These are phyloP conservation scores for Epinotia demarniana DNA, from an alignment of 2,888 invertebrate genomes.

Conservation along the genomic window DNA sequence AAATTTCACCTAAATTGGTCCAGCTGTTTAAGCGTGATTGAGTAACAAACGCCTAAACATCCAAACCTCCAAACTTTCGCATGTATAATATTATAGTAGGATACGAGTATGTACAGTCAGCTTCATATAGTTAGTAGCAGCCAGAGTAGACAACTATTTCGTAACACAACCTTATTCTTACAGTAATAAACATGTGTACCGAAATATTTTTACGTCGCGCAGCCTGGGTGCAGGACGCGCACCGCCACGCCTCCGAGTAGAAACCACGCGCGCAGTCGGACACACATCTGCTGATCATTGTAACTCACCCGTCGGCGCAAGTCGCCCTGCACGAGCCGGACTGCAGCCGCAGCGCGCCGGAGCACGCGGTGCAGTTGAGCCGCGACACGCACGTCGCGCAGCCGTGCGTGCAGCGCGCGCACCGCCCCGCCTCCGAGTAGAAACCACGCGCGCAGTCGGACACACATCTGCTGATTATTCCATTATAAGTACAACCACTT, in stretches of 20 bases:
- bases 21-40: no score
- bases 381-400: conserved; percentile 91
- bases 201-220: no score
- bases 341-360: conserved; percentile 90
- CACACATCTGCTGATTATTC: conserved; percentile 86
- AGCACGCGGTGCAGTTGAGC: conserved; percentile 92
- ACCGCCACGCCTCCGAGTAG: conserved; percentile 89
- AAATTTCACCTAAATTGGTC: no score
- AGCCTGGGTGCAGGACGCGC: conserved; percentile 93
- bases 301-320: conserved; percentile 86
- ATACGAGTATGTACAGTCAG: no score
- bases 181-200: no score
- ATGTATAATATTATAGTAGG: no score
- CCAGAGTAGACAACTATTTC: no score
- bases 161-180: no score
- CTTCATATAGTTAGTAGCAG: no score
- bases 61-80: no score
- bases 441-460: conserved; percentile 90
- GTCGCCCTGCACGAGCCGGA: conserved; percentile 92
- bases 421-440: conserved; percentile 89
- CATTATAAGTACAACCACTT: background rate
- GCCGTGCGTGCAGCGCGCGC: conserved; percentile 91
- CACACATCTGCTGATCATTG: conserved; percentile 86
- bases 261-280: conserved; percentile 90
- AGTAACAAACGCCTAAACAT: no score